A percentile compares a stretch with the other conserved stretches of the same genome.
phyloP scores from a whole-genome alignment of 2,888 invertebrate genomes.

The Mechanitis mazaeus region DNA sequence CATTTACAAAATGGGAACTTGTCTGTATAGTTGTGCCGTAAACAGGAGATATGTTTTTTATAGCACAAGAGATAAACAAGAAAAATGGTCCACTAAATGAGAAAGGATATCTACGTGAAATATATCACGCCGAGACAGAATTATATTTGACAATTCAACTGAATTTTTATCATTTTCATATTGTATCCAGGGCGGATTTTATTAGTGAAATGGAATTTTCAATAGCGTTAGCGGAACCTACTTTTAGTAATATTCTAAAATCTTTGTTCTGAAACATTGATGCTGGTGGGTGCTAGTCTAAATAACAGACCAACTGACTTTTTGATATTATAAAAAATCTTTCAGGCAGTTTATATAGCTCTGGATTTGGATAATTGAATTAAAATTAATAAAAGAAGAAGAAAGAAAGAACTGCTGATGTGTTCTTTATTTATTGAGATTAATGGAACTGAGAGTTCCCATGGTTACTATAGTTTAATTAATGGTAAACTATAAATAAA shows the following conservation, averaged over 20 bases:
- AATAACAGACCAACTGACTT: constrained; percentile 16
- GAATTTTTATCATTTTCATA: constrained; percentile 38
- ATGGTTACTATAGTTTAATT: background rate
- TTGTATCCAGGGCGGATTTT: constrained; percentile 21
- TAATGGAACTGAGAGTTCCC: too few species aligned
- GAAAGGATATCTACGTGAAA: constrained; percentile 44
- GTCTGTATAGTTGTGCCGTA: constrained; percentile 19
- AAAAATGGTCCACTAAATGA: constrained; percentile 60
- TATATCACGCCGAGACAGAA: constrained; percentile 35
- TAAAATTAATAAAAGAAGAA: background rate
- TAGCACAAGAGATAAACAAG: constrained; percentile 53
- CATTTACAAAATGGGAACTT: constrained; percentile 35
- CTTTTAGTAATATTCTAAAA: background rate
- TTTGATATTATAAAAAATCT: constrained; percentile 2
- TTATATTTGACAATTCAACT: constrained; percentile 46
- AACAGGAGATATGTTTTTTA: constrained; percentile 27
- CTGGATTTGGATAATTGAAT: constrained; percentile 4
- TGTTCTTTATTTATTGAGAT: too few species aligned
- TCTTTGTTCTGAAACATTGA: constrained; percentile 19
- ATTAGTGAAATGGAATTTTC: constrained; percentile 16
- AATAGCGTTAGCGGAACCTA: constrained; percentile 9
- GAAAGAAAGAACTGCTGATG: background rate
- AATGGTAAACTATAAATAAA: constrained; percentile 24
- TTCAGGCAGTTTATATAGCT: background rate
- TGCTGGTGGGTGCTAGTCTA: constrained; percentile 24